These are phyloP conservation scores for Hypomesus transpacificus DNA, from an alignment of 2,113 vertebrate species.

Conservation along the genomic window DNA sequence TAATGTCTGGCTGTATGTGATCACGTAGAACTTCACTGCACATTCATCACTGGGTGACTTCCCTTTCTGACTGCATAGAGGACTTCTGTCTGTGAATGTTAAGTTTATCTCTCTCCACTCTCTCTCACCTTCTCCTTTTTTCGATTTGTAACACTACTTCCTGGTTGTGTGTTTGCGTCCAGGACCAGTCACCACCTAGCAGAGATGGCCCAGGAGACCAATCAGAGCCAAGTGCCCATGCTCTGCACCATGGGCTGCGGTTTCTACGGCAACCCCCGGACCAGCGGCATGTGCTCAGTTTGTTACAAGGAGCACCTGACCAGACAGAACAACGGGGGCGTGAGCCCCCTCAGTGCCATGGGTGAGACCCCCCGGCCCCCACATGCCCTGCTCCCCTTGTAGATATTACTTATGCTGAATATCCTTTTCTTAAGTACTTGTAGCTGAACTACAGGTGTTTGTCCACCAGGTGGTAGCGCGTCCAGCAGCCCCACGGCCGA, in stretches of 20 bases:
- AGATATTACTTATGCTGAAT: neutral
- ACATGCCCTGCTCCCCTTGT: neutral
- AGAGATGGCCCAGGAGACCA: constrained; percentile 87
- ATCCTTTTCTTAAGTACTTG: neutral
- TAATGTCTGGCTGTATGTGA: no score
- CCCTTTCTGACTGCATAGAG: no score
- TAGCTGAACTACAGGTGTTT: neutral
- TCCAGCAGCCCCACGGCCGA: constrained; percentile 81
- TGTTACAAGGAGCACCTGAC: constrained; percentile 88
- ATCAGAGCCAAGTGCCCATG: constrained; percentile 82
- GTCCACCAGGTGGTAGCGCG: constrained; percentile 74
- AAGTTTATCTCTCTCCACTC: neutral
- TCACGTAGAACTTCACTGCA: no score
- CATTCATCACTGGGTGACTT: no score
- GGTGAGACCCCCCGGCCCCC: constrained; percentile 51
- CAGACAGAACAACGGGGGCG: constrained; percentile 81
- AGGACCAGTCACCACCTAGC: constrained; percentile 43
- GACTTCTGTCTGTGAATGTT: neutral
- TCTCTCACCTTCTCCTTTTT: neutral
- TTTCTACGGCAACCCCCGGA: constrained; percentile 86
- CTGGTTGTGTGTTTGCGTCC: constrained; percentile 11
- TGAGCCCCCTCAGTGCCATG: constrained; percentile 72
- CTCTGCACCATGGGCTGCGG: constrained; percentile 83
- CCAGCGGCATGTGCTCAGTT: constrained; percentile 87
- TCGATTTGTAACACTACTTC: neutral